Base-by-base conservation (phyloP, 1,140 invertebrate genomes). In the Halyomorpha halys region DNA sequence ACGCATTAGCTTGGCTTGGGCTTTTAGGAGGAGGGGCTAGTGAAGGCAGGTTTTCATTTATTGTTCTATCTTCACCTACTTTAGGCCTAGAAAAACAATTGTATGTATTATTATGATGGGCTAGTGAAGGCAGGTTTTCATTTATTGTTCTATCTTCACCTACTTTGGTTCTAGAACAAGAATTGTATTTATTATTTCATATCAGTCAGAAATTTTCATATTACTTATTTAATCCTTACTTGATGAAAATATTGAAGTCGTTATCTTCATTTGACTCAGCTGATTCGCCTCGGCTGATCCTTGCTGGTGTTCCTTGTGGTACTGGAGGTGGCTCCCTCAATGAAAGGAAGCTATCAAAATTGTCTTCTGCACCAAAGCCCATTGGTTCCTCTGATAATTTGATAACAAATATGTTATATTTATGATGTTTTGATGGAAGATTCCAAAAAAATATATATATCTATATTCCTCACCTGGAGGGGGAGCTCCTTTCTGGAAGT, bases 341-440 rank as follows among this genome's bases (percentile, higher is more conserved):
- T 15, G 83, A 83, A 47, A 93, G 74, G 76, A 94, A 94, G 3
- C 87, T 81, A 72, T 95, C 92, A 72, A 90, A 91, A 59, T 89
- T 87, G n/a, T 82, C 79, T 64, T 86, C 81, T 16, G 66, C 78
- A 8, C 78, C 82, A 63, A 88, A 87, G 1, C 86, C 86, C 44
- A 76, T 21, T 21, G 25, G n/a, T 23, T 59, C 56, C 3, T 59
- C 56, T 59, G 56, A 56, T n/a, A 56, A n/a, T 47, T 47, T n/a
- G 18, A 30, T 4, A 47, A 47, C 15, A 47, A 16, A 4, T 47
- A 30, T 30, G 27, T 8, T 4, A 30, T 30, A 30, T 30, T 30
- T 30, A 8, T 30, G 27, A 4, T 30, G 3, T 8, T 30, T 30
- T 30, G 8, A 30, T 30, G 27, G 8, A 30, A 30, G 3, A 30